Base-by-base conservation (phyloP, 2,113 vertebrate species). In the Megalops atlanticus region DNA sequence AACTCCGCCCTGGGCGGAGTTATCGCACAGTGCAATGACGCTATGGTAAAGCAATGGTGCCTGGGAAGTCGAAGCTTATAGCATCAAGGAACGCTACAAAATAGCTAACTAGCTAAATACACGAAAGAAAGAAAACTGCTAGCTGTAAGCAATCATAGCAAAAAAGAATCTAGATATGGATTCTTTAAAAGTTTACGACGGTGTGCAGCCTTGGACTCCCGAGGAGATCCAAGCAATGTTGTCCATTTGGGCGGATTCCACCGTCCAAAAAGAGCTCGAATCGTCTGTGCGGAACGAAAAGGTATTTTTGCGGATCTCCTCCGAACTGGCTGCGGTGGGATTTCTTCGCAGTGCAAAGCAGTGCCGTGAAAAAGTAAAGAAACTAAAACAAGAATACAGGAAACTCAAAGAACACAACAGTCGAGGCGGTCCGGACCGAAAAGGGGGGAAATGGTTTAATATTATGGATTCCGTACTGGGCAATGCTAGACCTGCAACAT, bases 361-460 rank as follows among this genome's bases (percentile, higher is more conserved):
- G 40, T 87, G 83, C 54, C 27, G 84, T 2, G 84, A 85, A 71
- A 87, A 87, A 54, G 81, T 87, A 3, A 87, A 87, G n/a, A 85
- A 87, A 72, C 78, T 87, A 52, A 87, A 87, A 39, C 86, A 87
- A 54, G 84, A 84, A n/a, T 86, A 84, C 16, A 86, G 79, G 18
- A 80, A 84, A 78, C 77, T 83, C 21, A 85, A 85, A 43, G 76
- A 81, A 11, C 27, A 83, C 35, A 83, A 84, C 69, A 79, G 35
- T 7, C 0, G 15, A 36, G 70, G 74, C 21, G 77, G 80, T 8
- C 47, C 77, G 0, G 33, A 41, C 15, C 43, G 40, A 7, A 71
- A 68, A 41, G 76, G 39, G 5, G 77, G 82, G 49, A 83, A 81
- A 68, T 87, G 86, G 84, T 85, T 79, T 18, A 73, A 74, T 38